phyloP scores from a whole-genome alignment of 2,113 vertebrate genomes.

The Puntigrus tetrazona region DNA sequence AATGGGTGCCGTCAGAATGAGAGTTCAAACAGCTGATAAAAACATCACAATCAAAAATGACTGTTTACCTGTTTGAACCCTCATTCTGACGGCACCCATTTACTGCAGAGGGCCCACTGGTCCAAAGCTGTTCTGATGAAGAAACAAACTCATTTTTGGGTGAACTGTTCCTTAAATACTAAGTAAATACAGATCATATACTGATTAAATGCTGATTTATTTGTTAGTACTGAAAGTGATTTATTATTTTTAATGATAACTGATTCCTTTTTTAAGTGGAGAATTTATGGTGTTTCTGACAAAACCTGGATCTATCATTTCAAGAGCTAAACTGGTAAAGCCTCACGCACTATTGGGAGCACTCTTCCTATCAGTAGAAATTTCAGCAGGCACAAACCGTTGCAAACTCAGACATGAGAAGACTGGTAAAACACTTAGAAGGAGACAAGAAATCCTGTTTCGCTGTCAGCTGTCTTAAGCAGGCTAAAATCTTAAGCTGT shows the following conservation, averaged over 20 bases:
- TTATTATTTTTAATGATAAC: not conserved
- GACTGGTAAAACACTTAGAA: conserved; percentile 35
- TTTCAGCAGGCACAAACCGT: conserved; percentile 16
- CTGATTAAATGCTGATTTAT: not conserved
- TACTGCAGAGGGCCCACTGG: no score
- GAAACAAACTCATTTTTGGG: no score
- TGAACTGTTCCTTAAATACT: no score
- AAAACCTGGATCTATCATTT: not conserved
- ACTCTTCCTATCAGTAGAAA: conserved; percentile 7
- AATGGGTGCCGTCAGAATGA: no score
- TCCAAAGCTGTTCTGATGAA: no score
- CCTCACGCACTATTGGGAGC: not conserved
- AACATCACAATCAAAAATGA: no score
- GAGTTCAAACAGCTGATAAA: no score
- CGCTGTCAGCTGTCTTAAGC: conserved; percentile 35
- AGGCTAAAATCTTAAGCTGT: conserved; percentile 39
- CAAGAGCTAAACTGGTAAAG: not conserved
- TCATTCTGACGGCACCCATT: no score
- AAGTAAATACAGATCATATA: no score
- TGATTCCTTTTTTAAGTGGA: not conserved
- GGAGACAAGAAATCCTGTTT: conserved; percentile 12
- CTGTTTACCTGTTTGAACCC: no score
- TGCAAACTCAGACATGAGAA: conserved; percentile 20
- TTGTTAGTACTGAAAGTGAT: not conserved
- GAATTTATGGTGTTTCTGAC: not conserved